Percentiles rank a stretch among this genome's conserved stretches.
These are phyloP conservation scores for Meloidogyne exigua DNA, from an alignment of 1,140 invertebrate species.

Conservation along the genomic window DNA sequence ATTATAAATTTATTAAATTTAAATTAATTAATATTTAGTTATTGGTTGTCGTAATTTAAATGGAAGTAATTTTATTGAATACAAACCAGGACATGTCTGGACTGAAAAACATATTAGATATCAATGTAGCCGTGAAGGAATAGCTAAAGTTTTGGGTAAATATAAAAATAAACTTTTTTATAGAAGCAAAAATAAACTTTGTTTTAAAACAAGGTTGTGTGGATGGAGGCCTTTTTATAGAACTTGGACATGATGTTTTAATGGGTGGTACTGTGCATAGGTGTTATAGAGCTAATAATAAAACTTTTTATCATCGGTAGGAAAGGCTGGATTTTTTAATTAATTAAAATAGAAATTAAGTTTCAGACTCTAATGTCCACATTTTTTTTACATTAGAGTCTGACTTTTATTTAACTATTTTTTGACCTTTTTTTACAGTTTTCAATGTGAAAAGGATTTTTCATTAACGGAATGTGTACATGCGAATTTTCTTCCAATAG, in stretches of 20 bases:
- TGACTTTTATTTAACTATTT: not conserved
- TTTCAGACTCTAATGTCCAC: constrained; percentile 13
- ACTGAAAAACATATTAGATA: constrained; percentile 63
- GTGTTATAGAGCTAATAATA: constrained; percentile 58
- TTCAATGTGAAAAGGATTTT: constrained; percentile 24
- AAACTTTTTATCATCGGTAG: constrained; percentile 61
- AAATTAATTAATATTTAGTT: constrained; percentile 35
- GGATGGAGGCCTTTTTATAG: constrained; percentile 61
- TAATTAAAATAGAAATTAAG: too few species aligned
- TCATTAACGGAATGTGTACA: constrained; percentile 17
- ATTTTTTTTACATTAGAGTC: constrained; percentile 15
- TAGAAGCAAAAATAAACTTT: not conserved
- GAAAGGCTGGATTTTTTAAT: too few species aligned
- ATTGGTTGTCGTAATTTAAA: constrained; percentile 55
- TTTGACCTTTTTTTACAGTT: constrained; percentile 13
- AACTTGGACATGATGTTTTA: constrained; percentile 57
- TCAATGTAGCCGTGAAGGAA: constrained; percentile 50
- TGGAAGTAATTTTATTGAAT: constrained; percentile 50
- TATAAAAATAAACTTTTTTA: not conserved
- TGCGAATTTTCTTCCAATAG: not conserved
- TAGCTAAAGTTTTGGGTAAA: constrained; percentile 50
- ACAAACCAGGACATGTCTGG: constrained; percentile 56
- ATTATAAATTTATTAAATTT: too few species aligned
- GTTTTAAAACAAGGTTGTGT: constrained; percentile 49
- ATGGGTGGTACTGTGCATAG: constrained; percentile 61